Evolutionary conservation across 23 tunicate genomes (phyloP).

Genomic region (Aplidium turbinatum): DNA sequence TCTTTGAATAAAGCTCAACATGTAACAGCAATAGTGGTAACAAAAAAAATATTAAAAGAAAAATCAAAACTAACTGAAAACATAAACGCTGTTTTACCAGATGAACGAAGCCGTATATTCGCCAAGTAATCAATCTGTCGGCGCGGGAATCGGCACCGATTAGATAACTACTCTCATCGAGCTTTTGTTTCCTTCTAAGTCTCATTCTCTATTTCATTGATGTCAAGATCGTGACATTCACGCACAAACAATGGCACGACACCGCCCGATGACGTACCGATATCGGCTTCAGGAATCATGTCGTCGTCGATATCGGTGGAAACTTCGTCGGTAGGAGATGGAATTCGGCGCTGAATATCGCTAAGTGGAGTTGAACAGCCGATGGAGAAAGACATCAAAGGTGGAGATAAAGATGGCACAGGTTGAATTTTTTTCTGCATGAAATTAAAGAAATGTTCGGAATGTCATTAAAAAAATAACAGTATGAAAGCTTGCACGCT

Average conservation of each 20-base stretch:
- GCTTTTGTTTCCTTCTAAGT: neutral
- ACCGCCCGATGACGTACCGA: slow-evolving; percentile 28
- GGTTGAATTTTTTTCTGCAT: slow-evolving; percentile 18
- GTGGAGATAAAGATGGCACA: slow-evolving; percentile 4
- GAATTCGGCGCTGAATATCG: slow-evolving; percentile 31
- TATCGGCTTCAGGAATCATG: neutral
- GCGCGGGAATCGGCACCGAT: too few relatives aligned
- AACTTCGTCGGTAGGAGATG: slow-evolving; percentile 42
- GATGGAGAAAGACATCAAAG: slow-evolving; percentile 11
- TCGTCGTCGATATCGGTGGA: slow-evolving; percentile 45
- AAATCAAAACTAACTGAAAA: too few relatives aligned
- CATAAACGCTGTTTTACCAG: too few relatives aligned
- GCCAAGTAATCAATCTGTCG: too few relatives aligned
- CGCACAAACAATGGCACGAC: slow-evolving; percentile 29
- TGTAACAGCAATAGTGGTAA: slow-evolving; percentile 24
- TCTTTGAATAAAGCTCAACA: neutral
- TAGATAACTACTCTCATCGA: too few relatives aligned
- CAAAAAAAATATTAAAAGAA: too few relatives aligned
- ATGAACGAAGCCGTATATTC: too few relatives aligned
- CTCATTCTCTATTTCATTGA: slow-evolving; percentile 66
- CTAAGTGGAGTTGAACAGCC: slow-evolving; percentile 23
- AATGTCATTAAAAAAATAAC: neutral
- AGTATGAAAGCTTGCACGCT: neutral
- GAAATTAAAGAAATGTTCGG: neutral
- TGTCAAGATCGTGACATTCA: slow-evolving; percentile 57